Conservation (phyloP, 92 coral and sea anemone genomes). For the Isaurus tuberculatus region DNA sequence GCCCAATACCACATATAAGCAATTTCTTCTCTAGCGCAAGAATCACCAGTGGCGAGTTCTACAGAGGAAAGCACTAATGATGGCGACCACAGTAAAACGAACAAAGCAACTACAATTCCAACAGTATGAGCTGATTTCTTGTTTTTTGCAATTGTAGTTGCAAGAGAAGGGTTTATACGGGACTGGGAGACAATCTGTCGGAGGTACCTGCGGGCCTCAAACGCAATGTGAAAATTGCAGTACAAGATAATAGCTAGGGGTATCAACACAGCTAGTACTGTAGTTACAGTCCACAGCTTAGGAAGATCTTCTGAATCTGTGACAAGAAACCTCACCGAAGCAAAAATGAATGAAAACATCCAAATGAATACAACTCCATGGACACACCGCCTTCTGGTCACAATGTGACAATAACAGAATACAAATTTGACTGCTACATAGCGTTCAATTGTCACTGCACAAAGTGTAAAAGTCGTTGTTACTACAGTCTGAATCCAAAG, state of each 20-base stretch:
- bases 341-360: constrained; percentile 65
- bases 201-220: constrained; percentile 63
- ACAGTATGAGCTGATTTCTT: constrained; percentile 79
- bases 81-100: constrained; percentile 77
- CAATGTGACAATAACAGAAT: constrained; percentile 46
- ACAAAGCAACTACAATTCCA: constrained; percentile 69
- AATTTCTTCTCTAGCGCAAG: constrained; percentile 59
- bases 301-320: constrained; percentile 50
- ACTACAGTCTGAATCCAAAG: constrained; percentile 80
- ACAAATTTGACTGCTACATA: constrained; percentile 71
- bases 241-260: constrained; percentile 67
- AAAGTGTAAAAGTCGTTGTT: constrained; percentile 74
- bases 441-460: constrained; percentile 81
- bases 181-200: constrained; percentile 59
- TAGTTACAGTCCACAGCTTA: constrained; percentile 72
- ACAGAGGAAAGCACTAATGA: constrained; percentile 67
- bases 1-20: constrained; percentile 83
- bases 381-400: constrained; percentile 54
- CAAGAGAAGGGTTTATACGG: constrained; percentile 53
- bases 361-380: constrained; percentile 56
- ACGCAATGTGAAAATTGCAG: constrained; percentile 70
- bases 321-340: constrained; percentile 61
- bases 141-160: constrained; percentile 58
- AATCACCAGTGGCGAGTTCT: constrained; percentile 56
- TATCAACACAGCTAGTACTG: constrained; percentile 55